Evolutionary conservation across 2,113 vertebrate species (phyloP).

Genomic region (Bubo blakistoni): DNA sequence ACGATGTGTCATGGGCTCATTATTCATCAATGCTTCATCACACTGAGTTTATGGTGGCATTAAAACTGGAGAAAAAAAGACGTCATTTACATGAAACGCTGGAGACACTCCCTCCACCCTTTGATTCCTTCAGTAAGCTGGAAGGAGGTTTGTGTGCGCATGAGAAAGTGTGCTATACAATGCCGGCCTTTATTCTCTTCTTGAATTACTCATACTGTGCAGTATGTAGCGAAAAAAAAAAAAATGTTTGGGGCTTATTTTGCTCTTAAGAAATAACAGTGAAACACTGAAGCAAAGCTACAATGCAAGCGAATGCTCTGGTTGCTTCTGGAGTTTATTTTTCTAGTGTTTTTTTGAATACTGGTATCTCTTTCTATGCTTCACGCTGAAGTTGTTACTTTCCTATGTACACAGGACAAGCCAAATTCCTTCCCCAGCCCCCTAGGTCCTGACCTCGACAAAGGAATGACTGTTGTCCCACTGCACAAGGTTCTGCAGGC

Average conservation of each 20-base stretch:
- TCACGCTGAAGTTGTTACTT: background rate
- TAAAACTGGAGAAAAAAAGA: constrained; percentile 55
- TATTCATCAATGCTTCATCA: constrained; percentile 61
- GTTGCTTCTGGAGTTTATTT: background rate
- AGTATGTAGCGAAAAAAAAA: constrained; percentile 43
- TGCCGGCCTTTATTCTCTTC: constrained; percentile 62
- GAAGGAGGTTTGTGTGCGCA: constrained; percentile 54
- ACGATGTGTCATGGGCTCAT: constrained; percentile 25
- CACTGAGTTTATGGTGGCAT: constrained; percentile 56
- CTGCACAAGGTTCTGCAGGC: background rate
- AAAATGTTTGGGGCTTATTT: constrained; percentile 23
- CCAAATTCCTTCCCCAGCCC: constrained; percentile 31
- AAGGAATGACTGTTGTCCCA: constrained; percentile 42
- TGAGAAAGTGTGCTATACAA: constrained; percentile 62
- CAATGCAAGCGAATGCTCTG: background rate
- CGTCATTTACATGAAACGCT: constrained; percentile 59
- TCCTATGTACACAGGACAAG: background rate
- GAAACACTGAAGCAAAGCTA: background rate
- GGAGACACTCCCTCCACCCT: constrained; percentile 59
- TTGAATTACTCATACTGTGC: constrained; percentile 67
- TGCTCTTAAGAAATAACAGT: constrained; percentile 51
- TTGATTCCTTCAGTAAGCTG: constrained; percentile 64
- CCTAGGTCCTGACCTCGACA: constrained; percentile 29
- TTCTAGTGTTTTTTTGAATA: background rate
- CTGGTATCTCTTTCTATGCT: background rate